Percentiles rank a stretch among this genome's conserved stretches.
Evolutionary conservation across 2,113 vertebrate species (phyloP).

Genomic region (Colius striatus): DNA sequence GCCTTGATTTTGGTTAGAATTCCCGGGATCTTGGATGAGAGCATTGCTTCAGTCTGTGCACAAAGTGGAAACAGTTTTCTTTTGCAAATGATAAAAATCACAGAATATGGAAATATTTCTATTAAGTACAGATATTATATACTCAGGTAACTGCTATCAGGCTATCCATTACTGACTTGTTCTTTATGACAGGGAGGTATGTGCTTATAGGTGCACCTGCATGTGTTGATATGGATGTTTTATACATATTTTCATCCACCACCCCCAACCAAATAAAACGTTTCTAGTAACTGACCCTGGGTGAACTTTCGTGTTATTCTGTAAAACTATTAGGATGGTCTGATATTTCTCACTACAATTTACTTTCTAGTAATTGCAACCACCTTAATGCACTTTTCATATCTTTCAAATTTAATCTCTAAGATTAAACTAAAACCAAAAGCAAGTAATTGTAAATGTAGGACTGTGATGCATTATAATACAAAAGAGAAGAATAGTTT

Average conservation of each 20-base stretch:
- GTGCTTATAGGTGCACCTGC: not conserved
- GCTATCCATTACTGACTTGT: not conserved
- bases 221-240: not conserved
- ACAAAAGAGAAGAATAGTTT: not conserved
- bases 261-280: not conserved
- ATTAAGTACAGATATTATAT: not conserved
- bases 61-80: not conserved
- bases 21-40: not conserved
- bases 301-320: not conserved
- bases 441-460: not conserved
- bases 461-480: not conserved
- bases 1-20: too few relatives aligned
- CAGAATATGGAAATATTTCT: not conserved
- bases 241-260: not conserved
- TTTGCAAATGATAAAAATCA: not conserved
- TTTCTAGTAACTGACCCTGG: fast-evolving
- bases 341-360: not conserved
- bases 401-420: not conserved
- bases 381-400: not conserved
- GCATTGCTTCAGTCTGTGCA: not conserved
- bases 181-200: not conserved
- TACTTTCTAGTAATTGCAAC: not conserved
- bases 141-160: not conserved
- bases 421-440: not conserved
- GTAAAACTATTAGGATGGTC: not conserved